phyloP scores from a whole-genome alignment of 2,797 vertebrate genomes.

The Darevskia mixta region DNA sequence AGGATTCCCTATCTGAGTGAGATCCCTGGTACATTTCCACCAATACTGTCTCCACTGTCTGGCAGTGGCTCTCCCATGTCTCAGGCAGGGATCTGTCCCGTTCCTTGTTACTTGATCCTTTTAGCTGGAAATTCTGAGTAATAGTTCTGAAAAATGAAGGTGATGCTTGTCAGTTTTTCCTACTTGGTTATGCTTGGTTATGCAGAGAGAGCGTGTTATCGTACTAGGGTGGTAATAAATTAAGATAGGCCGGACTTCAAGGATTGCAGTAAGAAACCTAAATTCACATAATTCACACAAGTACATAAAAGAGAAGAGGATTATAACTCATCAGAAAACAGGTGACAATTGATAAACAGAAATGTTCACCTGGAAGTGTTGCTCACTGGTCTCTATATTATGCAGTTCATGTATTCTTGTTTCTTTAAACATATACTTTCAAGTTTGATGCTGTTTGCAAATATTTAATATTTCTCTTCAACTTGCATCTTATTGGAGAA shows the following conservation, averaged over 20 bases:
- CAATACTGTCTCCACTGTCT: background rate
- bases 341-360: slow-evolving; percentile 18
- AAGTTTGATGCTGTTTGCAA: slow-evolving; percentile 27
- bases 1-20: background rate
- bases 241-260: background rate
- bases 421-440: slow-evolving; percentile 26
- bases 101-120: background rate
- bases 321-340: background rate
- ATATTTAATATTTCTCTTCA: background rate
- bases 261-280: background rate
- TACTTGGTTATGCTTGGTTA: background rate
- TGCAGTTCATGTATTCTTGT: slow-evolving; percentile 11
- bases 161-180: background rate
- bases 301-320: background rate
- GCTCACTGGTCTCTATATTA: background rate
- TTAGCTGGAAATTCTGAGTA: background rate
- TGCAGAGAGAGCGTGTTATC: background rate
- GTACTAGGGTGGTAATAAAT: background rate
- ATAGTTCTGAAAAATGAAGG: background rate
- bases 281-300: background rate
- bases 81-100: background rate
- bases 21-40: background rate
- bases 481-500: background rate
- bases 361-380: background rate
- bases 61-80: background rate